Base-by-base conservation (phyloP, 2,888 invertebrate species). In the Synanthedon myopaeformis region DNA sequence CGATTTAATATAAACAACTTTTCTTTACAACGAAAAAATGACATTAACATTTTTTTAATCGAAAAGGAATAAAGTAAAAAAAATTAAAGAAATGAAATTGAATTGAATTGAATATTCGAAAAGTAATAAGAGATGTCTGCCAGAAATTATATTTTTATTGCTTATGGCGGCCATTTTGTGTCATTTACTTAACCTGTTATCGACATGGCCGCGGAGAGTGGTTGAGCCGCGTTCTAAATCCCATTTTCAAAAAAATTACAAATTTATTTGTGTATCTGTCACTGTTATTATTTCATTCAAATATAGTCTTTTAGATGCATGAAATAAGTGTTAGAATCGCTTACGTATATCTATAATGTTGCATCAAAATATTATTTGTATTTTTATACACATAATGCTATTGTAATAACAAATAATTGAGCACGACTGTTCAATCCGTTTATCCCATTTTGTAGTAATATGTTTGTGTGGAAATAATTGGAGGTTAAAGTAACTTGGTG, bases 121-220 rank as follows among this genome's bases (percentile, higher is more conserved):
- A 73, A 73, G 72, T 70, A 75, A 73, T 76, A 74, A 71, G 70
- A 63, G 67, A 66, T 65, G 69, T 67, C 67, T 66, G 72, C 63
- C 64, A 65, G 64, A 63, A 73, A 77, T 78, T 72, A 74, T 45
- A 14, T 71, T 74, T 72, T 75, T 78, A 77, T 74, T 74, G 59
- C 67, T 63, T 61, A 72, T 67, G 70, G 66, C 69, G 66, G 71
- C 70, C 72, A 78, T 79, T 80, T 76, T 79, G 67, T 79, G 74
- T 79, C 79, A 79, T 79, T 81, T 77, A 79, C 79, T 81, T 79
- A 79, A 78, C 76, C 79, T 77, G 77, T 79, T 79, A 78, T 79
- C 73, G 77, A 67, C 67, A 64, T 67, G 67, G 67, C 66, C 71
- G 70, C 63, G 62, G 62, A 62, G 69, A 66, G 65, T 66, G 70